Base-by-base conservation (phyloP, 2,113 vertebrate genomes). In the Urocitellus parryii region DNA sequence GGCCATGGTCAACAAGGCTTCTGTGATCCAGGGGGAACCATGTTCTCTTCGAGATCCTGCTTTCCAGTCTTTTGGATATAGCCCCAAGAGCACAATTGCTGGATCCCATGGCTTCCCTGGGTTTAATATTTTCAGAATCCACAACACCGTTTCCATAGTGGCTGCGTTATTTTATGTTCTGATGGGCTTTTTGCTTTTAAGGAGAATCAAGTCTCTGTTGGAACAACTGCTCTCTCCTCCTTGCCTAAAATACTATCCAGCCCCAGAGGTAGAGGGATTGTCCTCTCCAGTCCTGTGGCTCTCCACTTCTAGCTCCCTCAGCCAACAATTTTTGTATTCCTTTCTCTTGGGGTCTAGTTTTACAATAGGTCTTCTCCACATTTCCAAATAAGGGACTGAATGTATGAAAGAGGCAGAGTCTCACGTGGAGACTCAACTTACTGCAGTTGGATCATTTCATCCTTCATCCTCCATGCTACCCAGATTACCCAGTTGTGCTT, bases 391-490 rank as follows among this genome's bases (percentile, higher is more conserved):
- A 8, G 53, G 58, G 74, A 20, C 16, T 87, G 74, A 3, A 85
- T 97, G 93, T 79, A 65, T 65, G 13, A 79, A 89, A 92, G 27
- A 72, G 58, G 32, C 77, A 68, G 63, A 16, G 48, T 1, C 86
- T 93, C 95, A 14, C 22, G 0, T n/a, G 29, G 51, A 95, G 92
- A 82, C 0, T n/a, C 58, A 48, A 29, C 37, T 97, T 82, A 42
- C 68, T 34, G 3, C 20, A 63, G 48, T 74, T 91, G 96, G 79
- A 96, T 98, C 96, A 98, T 97, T 97, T 97, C 95, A 95, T 90
- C 97, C 97, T 94, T 45, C 68, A 92, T 93, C 94, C 63, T 98
- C 97, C 88, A 92, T 95, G 97, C 95, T 92, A 95, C 83, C 93
- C 92, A 70, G 58, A 96, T 65, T 95, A 83, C 81, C 96, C 96